Evolutionary conservation across 2,797 vertebrate species (phyloP).

Genomic region (Notoglanidium macrostoma): DNA sequence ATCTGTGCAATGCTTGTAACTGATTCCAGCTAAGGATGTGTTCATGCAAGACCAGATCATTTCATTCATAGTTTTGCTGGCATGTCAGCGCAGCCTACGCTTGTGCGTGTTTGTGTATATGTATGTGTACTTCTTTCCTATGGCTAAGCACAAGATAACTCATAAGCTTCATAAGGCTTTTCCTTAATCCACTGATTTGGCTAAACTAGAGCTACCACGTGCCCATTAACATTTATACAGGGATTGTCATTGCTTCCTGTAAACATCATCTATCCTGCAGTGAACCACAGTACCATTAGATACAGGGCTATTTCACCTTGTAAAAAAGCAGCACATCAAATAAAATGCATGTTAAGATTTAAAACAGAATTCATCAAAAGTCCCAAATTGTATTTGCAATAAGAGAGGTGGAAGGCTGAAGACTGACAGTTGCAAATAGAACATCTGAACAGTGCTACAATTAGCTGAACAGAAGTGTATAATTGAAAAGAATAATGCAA

Average conservation of each 20-base stretch:
- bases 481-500: neutral
- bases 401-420: neutral
- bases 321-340: neutral
- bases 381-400: neutral
- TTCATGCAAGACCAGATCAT: constrained; percentile 20
- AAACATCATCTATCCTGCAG: constrained; percentile 18
- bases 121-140: neutral
- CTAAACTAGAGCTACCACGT: constrained; percentile 15
- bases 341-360: neutral
- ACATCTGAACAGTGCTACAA: neutral
- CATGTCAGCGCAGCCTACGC: constrained; percentile 11
- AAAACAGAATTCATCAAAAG: neutral
- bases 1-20: constrained; percentile 14
- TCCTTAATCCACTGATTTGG: constrained; percentile 27
- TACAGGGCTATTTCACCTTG: neutral
- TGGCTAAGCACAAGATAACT: constrained; percentile 20
- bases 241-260: constrained; percentile 23
- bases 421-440: neutral
- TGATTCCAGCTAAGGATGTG: constrained; percentile 11
- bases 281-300: neutral
- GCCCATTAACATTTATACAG: constrained; percentile 38
- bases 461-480: neutral
- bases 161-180: neutral
- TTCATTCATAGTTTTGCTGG: constrained; percentile 31
- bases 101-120: constrained; percentile 16